phyloP scores from a whole-genome alignment of 2,113 vertebrate species.

The Sus scrofa region T2T-Sscrofa CM000824.6:136938501-136939000 shows the following conservation, averaged over 20 bases:
- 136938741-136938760: not conserved
- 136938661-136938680: not conserved
- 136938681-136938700: not conserved
- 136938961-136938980: constrained; percentile 28
- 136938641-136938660: not conserved
- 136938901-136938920: not conserved
- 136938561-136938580: not conserved
- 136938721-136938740: not conserved
- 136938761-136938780: not conserved
- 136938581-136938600: not conserved
- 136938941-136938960: not conserved
- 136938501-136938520: not conserved
- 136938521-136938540: not conserved
- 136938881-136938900: not conserved
- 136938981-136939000: not conserved
- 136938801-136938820: not conserved
- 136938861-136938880: not conserved
- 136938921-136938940: not conserved
- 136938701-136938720: not conserved
- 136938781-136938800: not conserved
- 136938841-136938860: not conserved
- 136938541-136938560: not conserved
- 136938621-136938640: not conserved
- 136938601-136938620: not conserved
- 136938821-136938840: not conserved